phyloP scores from a whole-genome alignment of 2,797 vertebrate genomes.

The Sebastes steindachneri region DNA sequence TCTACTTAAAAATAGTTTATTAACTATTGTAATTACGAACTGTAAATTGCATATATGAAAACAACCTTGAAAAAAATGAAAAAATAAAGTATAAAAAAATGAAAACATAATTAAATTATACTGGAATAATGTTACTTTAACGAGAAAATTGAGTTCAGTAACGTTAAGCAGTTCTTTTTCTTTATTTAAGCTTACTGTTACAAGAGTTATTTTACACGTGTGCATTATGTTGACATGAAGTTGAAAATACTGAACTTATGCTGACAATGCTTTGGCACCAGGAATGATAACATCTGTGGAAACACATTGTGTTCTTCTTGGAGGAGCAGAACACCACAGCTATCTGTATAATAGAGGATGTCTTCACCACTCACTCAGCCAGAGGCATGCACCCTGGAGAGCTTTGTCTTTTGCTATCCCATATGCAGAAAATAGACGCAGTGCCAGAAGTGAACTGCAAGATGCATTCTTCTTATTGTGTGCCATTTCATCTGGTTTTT shows the following conservation, averaged over 20 bases:
- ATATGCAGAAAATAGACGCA: conserved; percentile 13
- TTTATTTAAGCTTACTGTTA: neutral
- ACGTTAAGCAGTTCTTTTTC: rapidly evolving
- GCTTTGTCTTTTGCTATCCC: conserved; percentile 2
- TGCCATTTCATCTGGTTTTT: neutral
- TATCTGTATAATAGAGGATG: conserved; percentile 49
- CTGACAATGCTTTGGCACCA: conserved; percentile 1
- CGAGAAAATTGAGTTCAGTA: neutral
- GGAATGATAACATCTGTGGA: conserved; percentile 19
- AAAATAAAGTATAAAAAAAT: too few relatives aligned
- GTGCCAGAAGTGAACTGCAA: neutral
- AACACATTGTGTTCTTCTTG: conserved; percentile 14
- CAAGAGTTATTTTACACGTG: neutral
- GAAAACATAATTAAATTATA: too few relatives aligned
- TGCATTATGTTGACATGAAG: neutral
- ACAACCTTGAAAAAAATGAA: too few relatives aligned
- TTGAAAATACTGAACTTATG: neutral
- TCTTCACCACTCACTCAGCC: conserved; percentile 38
- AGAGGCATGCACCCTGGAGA: conserved; percentile 12
- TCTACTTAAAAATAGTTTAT: too few relatives aligned
- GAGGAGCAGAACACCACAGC: conserved; percentile 39
- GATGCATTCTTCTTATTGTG: neutral
- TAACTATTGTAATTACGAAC: too few relatives aligned
- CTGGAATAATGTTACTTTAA: neutral
- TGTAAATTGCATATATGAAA: too few relatives aligned